Evolutionary conservation across 1,140 invertebrate species (phyloP).

Genomic region (Rhagoletis pomonella): DNA sequence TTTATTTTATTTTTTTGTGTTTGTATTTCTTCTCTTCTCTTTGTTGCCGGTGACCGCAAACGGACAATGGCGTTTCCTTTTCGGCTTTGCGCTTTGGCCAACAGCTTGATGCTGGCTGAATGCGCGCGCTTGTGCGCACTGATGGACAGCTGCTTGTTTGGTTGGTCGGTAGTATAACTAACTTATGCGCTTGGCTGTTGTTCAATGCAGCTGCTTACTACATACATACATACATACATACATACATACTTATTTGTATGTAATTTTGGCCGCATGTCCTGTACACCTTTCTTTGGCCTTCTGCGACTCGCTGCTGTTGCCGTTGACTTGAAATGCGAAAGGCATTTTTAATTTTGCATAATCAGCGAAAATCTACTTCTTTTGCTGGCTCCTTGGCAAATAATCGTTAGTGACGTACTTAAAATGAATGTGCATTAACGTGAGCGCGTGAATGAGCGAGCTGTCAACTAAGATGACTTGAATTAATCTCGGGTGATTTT

Average conservation of each 20-base stretch:
- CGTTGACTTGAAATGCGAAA: not conserved
- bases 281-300: not conserved
- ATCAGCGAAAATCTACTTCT: constrained; percentile 8
- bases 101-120: not conserved
- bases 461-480: constrained; percentile 7
- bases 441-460: constrained; percentile 3
- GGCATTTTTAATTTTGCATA: constrained; percentile 50
- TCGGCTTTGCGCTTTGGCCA: constrained; percentile 23
- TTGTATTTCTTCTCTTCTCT: not conserved
- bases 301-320: not conserved
- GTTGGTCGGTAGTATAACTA: too few relatives aligned
- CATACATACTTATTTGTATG: too few relatives aligned
- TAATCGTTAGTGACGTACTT: not conserved
- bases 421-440: constrained; percentile 1
- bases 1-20: not conserved
- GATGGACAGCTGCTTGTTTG: not conserved
- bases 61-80: constrained; percentile 27
- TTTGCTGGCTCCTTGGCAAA: not conserved
- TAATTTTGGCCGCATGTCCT: too few relatives aligned
- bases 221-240: too few relatives aligned
- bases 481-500: not conserved
- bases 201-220: not conserved
- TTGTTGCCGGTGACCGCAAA: constrained; percentile 29
- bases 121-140: not conserved
- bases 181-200: not conserved